Conservation (phyloP, 2,113 vertebrate species). For the Jaculus jaculus region DNA sequence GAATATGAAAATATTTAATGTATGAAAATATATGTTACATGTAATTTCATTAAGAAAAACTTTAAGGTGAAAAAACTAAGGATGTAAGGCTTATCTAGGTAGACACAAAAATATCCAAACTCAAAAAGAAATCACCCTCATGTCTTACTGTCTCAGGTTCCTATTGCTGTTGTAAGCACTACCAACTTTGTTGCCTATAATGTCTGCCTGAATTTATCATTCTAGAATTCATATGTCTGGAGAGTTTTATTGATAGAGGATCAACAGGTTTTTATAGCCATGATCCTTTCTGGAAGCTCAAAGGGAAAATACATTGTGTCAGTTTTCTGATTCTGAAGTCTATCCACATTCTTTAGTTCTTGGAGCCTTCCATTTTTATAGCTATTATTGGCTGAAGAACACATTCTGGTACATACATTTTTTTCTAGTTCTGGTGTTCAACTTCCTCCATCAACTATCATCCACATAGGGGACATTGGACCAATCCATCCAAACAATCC, state of each 20-base stretch:
- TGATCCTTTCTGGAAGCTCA: not conserved
- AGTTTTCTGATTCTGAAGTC: not conserved
- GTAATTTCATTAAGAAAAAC: not conserved
- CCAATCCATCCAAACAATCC: not conserved
- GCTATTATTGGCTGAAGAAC: not conserved
- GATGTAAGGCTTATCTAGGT: not conserved
- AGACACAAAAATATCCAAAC: not conserved
- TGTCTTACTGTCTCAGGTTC: not conserved
- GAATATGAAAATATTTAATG: not conserved
- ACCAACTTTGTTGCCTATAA: not conserved
- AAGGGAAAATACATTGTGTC: not conserved
- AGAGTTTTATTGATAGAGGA: not conserved
- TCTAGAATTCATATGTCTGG: not conserved
- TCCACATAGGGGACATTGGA: not conserved
- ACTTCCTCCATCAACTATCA: not conserved
- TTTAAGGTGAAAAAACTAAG: not conserved
- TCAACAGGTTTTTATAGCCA: not conserved
- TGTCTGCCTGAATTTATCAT: not conserved
- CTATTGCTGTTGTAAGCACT: not conserved
- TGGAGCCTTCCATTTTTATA: not conserved
- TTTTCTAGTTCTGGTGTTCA: not conserved
- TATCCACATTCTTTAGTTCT: no score
- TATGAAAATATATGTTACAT: rapidly evolving
- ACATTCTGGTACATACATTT: not conserved
- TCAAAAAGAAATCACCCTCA: not conserved